A percentile compares a stretch with the other conserved stretches of the same genome.
Evolutionary conservation across 2,113 vertebrate species (phyloP).

Genomic region (Micronycteris hirsuta): DNA sequence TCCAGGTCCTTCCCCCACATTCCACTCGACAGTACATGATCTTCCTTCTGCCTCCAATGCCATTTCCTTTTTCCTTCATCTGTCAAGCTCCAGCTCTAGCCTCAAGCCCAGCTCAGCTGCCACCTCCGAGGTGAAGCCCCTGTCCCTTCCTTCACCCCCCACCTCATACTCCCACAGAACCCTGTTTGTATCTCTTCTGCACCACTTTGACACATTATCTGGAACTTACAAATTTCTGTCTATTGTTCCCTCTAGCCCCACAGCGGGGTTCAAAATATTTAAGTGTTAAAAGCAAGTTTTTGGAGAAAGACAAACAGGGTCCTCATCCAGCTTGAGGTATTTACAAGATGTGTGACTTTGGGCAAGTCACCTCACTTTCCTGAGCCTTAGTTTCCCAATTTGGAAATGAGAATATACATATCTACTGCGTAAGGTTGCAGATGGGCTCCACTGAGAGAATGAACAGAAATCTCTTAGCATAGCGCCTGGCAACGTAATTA

Average conservation of each 20-base stretch:
- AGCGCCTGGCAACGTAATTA: background rate
- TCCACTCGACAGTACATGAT: background rate
- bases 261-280: background rate
- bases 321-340: background rate
- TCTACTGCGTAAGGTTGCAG: background rate
- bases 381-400: background rate
- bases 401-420: background rate
- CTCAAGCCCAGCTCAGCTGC: background rate
- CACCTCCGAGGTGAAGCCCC: background rate
- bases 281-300: background rate
- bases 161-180: fast-evolving
- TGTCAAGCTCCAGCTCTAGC: background rate
- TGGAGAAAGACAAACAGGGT: background rate
- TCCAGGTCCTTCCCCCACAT: background rate
- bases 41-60: background rate
- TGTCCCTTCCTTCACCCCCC: fast-evolving
- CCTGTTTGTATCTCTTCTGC: background rate
- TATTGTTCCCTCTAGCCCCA: background rate
- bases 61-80: background rate
- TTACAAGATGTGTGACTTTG: background rate
- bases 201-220: background rate
- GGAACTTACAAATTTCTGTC: background rate
- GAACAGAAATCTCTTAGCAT: background rate
- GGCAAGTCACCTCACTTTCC: background rate
- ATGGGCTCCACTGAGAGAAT: background rate